These are phyloP conservation scores for Aldrovandia affinis DNA, from an alignment of 2,797 vertebrate species.

Conservation along the genomic window DNA sequence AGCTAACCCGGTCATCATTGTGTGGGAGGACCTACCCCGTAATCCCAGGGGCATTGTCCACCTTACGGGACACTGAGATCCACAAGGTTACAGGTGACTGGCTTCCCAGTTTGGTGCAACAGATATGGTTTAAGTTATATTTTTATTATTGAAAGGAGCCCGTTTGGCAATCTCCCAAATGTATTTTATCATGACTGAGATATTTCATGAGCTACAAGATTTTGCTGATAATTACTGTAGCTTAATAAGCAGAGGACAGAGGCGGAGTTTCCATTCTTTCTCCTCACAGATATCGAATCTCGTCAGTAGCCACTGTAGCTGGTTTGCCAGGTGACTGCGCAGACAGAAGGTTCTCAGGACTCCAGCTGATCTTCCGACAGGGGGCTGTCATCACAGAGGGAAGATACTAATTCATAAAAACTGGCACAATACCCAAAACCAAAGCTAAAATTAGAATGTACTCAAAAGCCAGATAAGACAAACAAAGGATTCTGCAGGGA, in stretches of 20 bases:
- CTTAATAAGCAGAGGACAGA: not conserved
- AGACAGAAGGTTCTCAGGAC: conserved; percentile 16
- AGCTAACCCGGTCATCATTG: no score
- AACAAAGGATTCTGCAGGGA: conserved; percentile 36
- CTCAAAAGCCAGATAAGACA: conserved; percentile 43
- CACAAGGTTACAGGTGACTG: not conserved
- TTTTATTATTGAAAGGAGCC: not conserved
- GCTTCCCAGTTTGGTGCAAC: not conserved
- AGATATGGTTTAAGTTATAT: not conserved
- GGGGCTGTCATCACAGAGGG: conserved; percentile 44
- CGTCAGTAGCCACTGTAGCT: not conserved
- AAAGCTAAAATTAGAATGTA: conserved; percentile 43
- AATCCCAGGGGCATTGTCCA: not conserved
- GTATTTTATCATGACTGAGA: not conserved
- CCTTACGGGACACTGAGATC: not conserved
- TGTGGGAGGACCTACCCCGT: not conserved
- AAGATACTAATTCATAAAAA: conserved; percentile 45
- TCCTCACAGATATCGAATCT: not conserved
- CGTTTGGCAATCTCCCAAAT: not conserved
- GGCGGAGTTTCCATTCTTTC: no score
- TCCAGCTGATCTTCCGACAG: conserved; percentile 41
- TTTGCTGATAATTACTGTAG: not conserved
- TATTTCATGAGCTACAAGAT: not conserved
- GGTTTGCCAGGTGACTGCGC: not conserved
- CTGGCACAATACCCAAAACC: conserved; percentile 45